Evolutionary conservation across 2,113 vertebrate species (phyloP).

Genomic region (Callocephalon fimbriatum): DNA sequence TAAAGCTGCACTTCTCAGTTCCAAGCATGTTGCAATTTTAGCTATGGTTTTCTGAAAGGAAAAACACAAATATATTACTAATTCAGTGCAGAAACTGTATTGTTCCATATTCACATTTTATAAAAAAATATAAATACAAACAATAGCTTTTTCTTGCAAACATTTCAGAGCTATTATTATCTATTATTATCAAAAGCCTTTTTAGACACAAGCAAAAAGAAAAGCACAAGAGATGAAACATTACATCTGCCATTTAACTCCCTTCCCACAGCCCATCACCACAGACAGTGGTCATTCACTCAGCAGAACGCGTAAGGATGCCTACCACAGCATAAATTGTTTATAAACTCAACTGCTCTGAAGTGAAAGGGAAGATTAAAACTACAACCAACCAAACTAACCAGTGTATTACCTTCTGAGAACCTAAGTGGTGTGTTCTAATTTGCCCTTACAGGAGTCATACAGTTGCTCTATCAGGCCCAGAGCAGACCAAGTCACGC

Average conservation of each 20-base stretch:
- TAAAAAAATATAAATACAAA: not conserved
- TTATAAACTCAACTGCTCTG: not conserved
- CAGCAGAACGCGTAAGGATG: not conserved
- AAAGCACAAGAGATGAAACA: not conserved
- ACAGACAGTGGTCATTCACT: not conserved
- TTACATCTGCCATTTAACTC: not conserved
- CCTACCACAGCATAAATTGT: not conserved
- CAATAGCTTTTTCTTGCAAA: not conserved
- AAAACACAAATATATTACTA: not conserved
- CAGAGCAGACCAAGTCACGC: not conserved
- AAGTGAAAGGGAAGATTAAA: not conserved
- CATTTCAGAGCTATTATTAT: not conserved
- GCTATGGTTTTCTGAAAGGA: conserved; percentile 90
- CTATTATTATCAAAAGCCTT: not conserved
- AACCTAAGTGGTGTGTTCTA: not conserved
- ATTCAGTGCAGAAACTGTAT: not conserved
- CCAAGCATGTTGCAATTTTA: conserved; percentile 97
- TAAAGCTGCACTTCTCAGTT: conserved; percentile 92
- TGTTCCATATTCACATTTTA: not conserved
- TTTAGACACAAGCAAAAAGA: not conserved
- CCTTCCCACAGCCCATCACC: not conserved
- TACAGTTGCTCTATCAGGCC: not conserved
- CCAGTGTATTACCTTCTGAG: not conserved
- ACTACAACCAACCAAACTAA: not conserved
- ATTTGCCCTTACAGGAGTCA: not conserved